Base-by-base conservation (phyloP, 2,888 invertebrate species). In the Drosophila anomalata region DNA sequence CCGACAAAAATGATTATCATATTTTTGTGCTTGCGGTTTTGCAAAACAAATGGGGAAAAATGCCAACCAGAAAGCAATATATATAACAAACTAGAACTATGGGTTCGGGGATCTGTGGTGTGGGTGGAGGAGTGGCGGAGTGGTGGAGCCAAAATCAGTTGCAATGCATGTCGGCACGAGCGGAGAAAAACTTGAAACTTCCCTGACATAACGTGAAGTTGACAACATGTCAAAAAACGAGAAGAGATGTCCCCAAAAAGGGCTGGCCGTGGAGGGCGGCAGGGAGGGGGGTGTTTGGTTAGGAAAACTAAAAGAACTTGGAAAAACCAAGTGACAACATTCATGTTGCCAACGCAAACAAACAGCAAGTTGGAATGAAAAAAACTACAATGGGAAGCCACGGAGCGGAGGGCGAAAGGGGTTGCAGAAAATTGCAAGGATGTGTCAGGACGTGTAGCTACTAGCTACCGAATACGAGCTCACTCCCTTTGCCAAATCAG, bases 341-440 rank as follows among this genome's bases (percentile, higher is more conserved):
- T 82, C 86, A 82, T 82, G 86, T 86, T 83, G 83, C 86, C 82
- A 82, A 82, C 88, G 88, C 86, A 81, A 82, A 81, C 86, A 86
- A 87, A 86, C 82, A 85, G 61, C 39, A 48, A 63, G 39, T 61
- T 42, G 56, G 14, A 62, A 42, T 59, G 36, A 29, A 56, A 36
- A 42, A 20, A 20, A 42, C 17, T 31, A 9, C 12, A 42, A 29
- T 50, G 26, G 17, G 12, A 54, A 57, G 12, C 11, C 11, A 24
- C 26, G 24, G 3, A 24, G 53, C 36, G 42, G n/a, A 31, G 31
- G 46, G 14, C 14, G n/a, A 1, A 8, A 48, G 8, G 33, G 54
- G 54, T 48, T 41, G 51, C 44, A 53, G 22, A 39, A 39, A 50
- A 44, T 29, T 36, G 60, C 70, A 46, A 42, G 57, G 50, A 47